Evolutionary conservation across 2,797 vertebrate genomes (phyloP).

Genomic region (Lutjanus argentimaculatus): DNA sequence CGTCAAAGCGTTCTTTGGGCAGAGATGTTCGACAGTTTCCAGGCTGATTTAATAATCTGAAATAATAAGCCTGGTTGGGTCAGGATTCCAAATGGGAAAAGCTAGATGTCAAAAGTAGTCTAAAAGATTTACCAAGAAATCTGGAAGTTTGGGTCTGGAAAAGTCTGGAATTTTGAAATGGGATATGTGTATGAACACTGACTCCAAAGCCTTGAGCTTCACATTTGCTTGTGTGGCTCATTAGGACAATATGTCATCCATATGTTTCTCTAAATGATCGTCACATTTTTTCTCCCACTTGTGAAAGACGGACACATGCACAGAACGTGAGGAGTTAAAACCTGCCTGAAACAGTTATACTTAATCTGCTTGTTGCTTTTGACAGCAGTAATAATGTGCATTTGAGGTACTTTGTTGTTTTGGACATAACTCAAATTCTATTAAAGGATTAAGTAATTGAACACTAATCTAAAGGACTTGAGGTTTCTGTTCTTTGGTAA

Average conservation of each 20-base stretch:
- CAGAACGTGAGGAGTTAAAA: slow-evolving; percentile 43
- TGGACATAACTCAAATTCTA: slow-evolving; percentile 82
- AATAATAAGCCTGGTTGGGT: too few relatives aligned
- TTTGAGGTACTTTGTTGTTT: slow-evolving; percentile 82
- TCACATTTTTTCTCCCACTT: slow-evolving; percentile 52
- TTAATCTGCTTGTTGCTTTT: slow-evolving; percentile 76
- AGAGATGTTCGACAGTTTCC: too few relatives aligned
- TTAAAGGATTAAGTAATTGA: slow-evolving; percentile 87
- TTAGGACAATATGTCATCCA: slow-evolving; percentile 62
- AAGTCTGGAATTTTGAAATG: too few relatives aligned
- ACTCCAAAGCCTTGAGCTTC: slow-evolving; percentile 21
- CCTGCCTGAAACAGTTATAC: slow-evolving; percentile 58
- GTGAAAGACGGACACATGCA: slow-evolving; percentile 24
- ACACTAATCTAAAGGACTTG: slow-evolving; percentile 84
- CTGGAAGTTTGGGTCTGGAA: too few relatives aligned
- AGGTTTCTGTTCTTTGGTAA: slow-evolving; percentile 84
- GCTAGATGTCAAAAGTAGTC: too few relatives aligned
- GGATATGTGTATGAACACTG: too few relatives aligned
- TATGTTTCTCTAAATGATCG: slow-evolving; percentile 51
- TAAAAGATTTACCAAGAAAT: too few relatives aligned
- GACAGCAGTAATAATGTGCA: slow-evolving; percentile 70
- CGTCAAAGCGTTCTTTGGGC: too few relatives aligned
- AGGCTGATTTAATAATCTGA: too few relatives aligned
- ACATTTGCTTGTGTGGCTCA: slow-evolving; percentile 58
- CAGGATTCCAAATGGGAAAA: too few relatives aligned